A percentile compares a stretch with the other conserved stretches of the same genome.
These are phyloP conservation scores for Solenopsis fugax DNA, from an alignment of 1,140 invertebrate genomes.

Conservation along the genomic window DNA sequence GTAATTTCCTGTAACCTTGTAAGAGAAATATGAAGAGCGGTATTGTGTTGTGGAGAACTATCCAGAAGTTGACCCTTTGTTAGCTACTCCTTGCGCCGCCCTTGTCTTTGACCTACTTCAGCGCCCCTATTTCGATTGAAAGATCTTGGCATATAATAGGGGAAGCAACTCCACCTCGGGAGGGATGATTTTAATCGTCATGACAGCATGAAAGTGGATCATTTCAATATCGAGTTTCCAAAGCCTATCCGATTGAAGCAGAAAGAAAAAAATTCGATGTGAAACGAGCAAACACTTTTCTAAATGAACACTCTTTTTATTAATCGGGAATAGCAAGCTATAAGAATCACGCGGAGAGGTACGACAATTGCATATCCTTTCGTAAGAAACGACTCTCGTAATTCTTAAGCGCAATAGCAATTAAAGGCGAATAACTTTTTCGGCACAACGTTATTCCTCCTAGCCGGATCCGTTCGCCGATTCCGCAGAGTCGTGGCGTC, in stretches of 20 bases:
- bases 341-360: background rate
- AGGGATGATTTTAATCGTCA: slow-evolving; percentile 33
- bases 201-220: slow-evolving; percentile 42
- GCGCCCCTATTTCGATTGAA: slow-evolving; percentile 46
- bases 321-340: background rate
- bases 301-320: background rate
- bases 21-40: background rate
- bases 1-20: background rate
- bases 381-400: background rate
- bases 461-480: background rate
- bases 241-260: background rate
- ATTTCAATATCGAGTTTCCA: slow-evolving; percentile 13
- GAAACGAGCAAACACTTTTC: background rate
- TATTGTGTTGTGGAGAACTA: background rate
- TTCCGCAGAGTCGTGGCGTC: background rate
- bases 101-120: slow-evolving; percentile 50
- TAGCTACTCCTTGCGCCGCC: background rate
- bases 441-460: background rate
- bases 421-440: background rate
- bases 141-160: slow-evolving; percentile 42
- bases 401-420: background rate
- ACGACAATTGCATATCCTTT: background rate
- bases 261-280: background rate
- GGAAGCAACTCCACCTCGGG: background rate
- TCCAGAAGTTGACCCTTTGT: slow-evolving; percentile 40